Conservation (phyloP, 1,140 invertebrate genomes). For the Drosophila truncata region DNA sequence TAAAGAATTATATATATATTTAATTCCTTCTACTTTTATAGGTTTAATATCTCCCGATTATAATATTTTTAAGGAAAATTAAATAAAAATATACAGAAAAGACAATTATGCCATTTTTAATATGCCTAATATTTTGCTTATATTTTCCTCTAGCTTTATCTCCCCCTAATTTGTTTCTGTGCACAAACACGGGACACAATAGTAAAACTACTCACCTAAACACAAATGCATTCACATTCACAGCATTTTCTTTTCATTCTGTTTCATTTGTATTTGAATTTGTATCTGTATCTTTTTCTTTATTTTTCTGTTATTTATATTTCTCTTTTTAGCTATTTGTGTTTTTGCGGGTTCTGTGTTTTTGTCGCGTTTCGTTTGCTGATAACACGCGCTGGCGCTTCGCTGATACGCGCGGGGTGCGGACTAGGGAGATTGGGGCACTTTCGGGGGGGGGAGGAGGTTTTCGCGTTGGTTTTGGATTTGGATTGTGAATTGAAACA, state of each 20-base stretch:
- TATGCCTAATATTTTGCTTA: neutral
- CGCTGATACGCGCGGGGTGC: conserved; percentile 18
- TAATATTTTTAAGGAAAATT: too few relatives aligned
- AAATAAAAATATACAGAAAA: too few relatives aligned
- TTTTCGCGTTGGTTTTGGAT: conserved; percentile 8
- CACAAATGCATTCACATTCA: conserved; percentile 44
- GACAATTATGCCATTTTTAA: too few relatives aligned
- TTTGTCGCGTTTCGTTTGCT: conserved; percentile 57
- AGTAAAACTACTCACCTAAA: conserved; percentile 29
- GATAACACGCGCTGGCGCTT: conserved; percentile 55
- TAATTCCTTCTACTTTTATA: too few relatives aligned
- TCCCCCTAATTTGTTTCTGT: neutral
- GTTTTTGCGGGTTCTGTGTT: conserved; percentile 51
- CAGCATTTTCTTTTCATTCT: conserved; percentile 58
- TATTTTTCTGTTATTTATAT: conserved; percentile 7
- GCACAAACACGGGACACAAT: conserved; percentile 6
- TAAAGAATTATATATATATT: too few relatives aligned
- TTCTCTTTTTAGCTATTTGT: conserved; percentile 20
- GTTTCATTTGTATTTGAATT: conserved; percentile 15
- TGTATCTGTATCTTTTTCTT: conserved; percentile 3
- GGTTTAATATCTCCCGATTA: too few relatives aligned
- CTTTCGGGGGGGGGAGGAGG: conserved; percentile 6
- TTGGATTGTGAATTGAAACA: conserved; percentile 17
- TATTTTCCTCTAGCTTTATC: neutral
- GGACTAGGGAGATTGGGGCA: neutral